Evolutionary conservation across 2,888 invertebrate genomes (phyloP).

Genomic region (Xanthostigma xanthostigma): DNA sequence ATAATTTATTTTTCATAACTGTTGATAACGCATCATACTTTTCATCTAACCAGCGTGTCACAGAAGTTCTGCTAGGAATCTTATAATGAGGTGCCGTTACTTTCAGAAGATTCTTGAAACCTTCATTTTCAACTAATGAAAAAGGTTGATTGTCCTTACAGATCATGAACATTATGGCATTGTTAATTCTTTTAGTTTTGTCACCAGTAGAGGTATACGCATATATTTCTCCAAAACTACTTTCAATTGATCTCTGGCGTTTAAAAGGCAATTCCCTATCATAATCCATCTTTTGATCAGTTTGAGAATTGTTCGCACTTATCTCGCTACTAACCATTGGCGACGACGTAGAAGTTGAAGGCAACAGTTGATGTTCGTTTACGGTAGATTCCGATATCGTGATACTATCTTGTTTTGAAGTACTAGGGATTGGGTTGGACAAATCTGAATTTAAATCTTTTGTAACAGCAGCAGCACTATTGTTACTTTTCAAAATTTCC

Average conservation of each 20-base stretch:
- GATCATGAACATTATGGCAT: slow-evolving; percentile 14
- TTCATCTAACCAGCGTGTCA: slow-evolving; percentile 19
- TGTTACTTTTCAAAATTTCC: not conserved
- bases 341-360: too few relatives aligned
- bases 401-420: too few relatives aligned
- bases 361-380: too few relatives aligned
- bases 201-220: not conserved
- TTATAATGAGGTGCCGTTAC: slow-evolving; percentile 19
- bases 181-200: slow-evolving; percentile 13
- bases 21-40: slow-evolving; percentile 18
- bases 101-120: slow-evolving; percentile 18
- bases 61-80: slow-evolving; percentile 16
- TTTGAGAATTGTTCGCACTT: too few relatives aligned
- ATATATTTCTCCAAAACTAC: not conserved
- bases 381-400: too few relatives aligned
- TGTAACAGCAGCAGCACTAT: not conserved
- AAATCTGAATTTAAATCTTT: not conserved
- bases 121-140: slow-evolving; percentile 19
- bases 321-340: too few relatives aligned
- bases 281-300: not conserved
- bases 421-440: not conserved
- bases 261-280: not conserved
- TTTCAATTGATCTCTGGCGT: slow-evolving; percentile 1
- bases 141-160: slow-evolving; percentile 17
- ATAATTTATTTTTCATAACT: slow-evolving; percentile 17